Evolutionary conservation across 2,888 invertebrate species (phyloP).

Genomic region (Flexamia atlantica): DNA sequence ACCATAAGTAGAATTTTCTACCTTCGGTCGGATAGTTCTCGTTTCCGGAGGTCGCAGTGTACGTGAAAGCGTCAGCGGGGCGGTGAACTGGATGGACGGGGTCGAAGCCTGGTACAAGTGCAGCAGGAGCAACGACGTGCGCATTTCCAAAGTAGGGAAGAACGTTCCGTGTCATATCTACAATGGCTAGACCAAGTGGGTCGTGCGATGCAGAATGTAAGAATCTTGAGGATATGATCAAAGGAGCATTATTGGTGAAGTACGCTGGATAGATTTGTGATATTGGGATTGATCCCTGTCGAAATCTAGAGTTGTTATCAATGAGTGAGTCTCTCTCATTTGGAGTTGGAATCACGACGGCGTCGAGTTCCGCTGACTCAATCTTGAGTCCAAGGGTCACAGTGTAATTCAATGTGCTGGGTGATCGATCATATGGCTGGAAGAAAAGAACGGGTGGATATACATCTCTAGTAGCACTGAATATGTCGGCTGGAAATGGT

Average conservation of each 20-base stretch:
- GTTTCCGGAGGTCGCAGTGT: constrained; percentile 7
- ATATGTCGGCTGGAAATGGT: neutral
- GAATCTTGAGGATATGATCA: neutral
- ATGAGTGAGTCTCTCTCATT: constrained; percentile 14
- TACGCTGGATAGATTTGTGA: neutral
- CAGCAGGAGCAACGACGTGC: constrained; percentile 1
- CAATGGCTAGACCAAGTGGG: constrained; percentile 36
- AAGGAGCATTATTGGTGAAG: neutral
- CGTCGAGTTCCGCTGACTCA: neutral
- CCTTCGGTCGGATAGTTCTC: neutral
- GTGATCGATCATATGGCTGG: constrained; percentile 12
- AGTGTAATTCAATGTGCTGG: neutral
- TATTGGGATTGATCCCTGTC: constrained; percentile 28
- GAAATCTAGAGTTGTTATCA: constrained; percentile 37
- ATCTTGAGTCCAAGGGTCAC: constrained; percentile 1
- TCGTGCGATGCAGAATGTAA: neutral
- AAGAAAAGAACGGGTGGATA: constrained; percentile 8
- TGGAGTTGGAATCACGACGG: neutral
- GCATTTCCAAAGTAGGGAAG: constrained; percentile 12
- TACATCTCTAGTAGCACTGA: neutral
- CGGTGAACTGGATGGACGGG: neutral
- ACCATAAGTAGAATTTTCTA: constrained; percentile 25
- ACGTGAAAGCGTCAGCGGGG: constrained; percentile 8
- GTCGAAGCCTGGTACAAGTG: neutral
- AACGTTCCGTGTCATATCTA: constrained; percentile 40